Evolutionary conservation across 37 sponge, comb jelly and placozoan genomes (phyloP), one percentile per base, ranked within the genome.

Genomic region (Dysidea cf. avara): DNA sequence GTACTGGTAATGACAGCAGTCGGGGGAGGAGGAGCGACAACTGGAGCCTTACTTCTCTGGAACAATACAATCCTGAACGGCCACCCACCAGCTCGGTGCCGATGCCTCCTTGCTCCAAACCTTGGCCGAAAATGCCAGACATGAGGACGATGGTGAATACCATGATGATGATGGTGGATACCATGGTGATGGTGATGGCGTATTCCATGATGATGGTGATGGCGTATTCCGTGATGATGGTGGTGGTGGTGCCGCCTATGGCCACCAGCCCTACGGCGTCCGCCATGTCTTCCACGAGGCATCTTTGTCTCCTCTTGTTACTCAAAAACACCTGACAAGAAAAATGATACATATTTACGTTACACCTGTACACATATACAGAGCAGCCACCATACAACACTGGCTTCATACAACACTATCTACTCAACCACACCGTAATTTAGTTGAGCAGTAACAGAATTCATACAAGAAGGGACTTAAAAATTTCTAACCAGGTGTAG

Each of bases 131-230:
- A 62, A 43, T 48, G 70, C 20, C 29, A 22, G 0, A 60, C 61
- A 47, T 35, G 31, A 35, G 61, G 80, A 69, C 50, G 78, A 30
- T 62, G 76, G 47, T 47, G 57, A 16, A 74, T 39, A 37, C 86
- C 48, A 39, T 53, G 69, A 32, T 57, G 80, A 36, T 68, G 62
- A 35, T 69, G 71, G 63, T 68, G 70, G 53, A 13, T 31, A 22
- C 18, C 28, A 21, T 35, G 21, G 52, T 20, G 30, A 38, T 71
- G 72, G 32, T 48, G 64, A 43, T 56, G 59, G 13, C 61, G 51
- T 30, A 30, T 20, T 30, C 79, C 39, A 34, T 66, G 79, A 30
- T 74, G 88, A n/a, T n/a, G n/a, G 59, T 82, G 83, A 53, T 77
- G 83, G 36, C 53, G 65, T 12, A 17, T 40, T 0, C 43, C 48